Conservation (phyloP, 2,797 vertebrate species). For the Syngnathus acus region DNA sequence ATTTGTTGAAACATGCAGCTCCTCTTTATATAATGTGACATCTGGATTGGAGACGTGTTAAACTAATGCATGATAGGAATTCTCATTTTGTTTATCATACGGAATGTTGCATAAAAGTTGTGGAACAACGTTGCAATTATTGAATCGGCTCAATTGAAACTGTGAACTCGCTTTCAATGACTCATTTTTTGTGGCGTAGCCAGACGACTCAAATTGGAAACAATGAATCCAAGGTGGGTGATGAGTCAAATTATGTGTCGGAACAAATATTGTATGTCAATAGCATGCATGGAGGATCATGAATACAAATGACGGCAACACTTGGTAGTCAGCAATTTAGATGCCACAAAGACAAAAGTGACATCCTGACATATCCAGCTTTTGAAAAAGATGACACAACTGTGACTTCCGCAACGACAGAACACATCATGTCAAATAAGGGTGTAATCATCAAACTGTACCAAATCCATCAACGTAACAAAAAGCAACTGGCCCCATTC, state of each 20-base stretch:
- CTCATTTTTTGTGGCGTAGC: background rate
- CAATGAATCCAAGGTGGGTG: background rate
- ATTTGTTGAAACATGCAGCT: background rate
- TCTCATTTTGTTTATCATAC: background rate
- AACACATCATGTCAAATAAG: background rate
- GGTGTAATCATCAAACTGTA: background rate
- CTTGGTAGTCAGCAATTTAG: background rate
- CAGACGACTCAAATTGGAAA: background rate
- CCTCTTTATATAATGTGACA: background rate
- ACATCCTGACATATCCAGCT: background rate
- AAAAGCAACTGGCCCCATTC: background rate
- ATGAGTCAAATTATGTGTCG: background rate
- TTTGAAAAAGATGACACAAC: slow-evolving; percentile 6
- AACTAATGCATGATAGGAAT: background rate
- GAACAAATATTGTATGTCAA: background rate
- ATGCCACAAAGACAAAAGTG: background rate
- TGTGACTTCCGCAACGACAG: slow-evolving; percentile 3
- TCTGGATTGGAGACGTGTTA: background rate
- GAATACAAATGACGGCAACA: background rate
- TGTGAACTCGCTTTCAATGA: background rate
- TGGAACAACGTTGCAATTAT: background rate
- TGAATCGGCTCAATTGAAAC: background rate
- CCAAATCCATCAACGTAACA: slow-evolving; percentile 18
- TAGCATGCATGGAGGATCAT: background rate
- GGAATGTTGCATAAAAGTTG: background rate